These are phyloP conservation scores for Aplodontia rufa DNA, from an alignment of 2,113 vertebrate species.

Conservation along the genomic window DNA sequence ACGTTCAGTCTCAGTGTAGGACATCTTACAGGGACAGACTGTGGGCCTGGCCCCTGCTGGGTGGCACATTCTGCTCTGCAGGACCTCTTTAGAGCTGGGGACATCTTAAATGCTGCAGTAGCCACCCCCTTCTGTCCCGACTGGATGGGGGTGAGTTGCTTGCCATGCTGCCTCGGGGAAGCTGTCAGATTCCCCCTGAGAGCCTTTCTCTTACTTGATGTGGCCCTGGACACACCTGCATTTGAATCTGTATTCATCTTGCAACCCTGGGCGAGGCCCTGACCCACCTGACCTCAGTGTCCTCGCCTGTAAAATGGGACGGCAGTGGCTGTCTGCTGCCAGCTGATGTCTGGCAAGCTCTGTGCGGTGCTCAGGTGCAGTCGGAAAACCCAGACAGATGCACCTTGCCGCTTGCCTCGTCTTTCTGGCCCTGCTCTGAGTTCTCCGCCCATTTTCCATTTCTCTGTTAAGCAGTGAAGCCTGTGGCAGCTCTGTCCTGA, in stretches of 20 bases:
- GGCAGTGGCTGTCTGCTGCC: accelerated
- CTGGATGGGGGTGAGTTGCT: too few species aligned
- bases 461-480: accelerated
- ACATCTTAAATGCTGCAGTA: accelerated
- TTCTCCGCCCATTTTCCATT: accelerated
- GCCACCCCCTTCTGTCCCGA: accelerated
- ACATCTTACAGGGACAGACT: neutral
- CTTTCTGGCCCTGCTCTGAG: neutral
- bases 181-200: neutral
- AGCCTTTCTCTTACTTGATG: accelerated
- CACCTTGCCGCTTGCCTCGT: accelerated
- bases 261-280: neutral
- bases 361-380: accelerated
- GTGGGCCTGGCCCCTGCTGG: neutral
- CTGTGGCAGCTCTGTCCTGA: too few species aligned
- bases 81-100: neutral
- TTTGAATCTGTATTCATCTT: accelerated
- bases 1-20: accelerated
- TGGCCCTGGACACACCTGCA: neutral
- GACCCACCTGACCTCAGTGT: neutral
- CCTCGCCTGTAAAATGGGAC: neutral
- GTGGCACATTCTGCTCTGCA: accelerated
- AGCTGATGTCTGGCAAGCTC: neutral
- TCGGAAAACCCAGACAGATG: accelerated
- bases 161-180: neutral